These are phyloP conservation scores for Stratiomys singularior DNA, from an alignment of 2,888 invertebrate genomes.

Conservation along the genomic window DNA sequence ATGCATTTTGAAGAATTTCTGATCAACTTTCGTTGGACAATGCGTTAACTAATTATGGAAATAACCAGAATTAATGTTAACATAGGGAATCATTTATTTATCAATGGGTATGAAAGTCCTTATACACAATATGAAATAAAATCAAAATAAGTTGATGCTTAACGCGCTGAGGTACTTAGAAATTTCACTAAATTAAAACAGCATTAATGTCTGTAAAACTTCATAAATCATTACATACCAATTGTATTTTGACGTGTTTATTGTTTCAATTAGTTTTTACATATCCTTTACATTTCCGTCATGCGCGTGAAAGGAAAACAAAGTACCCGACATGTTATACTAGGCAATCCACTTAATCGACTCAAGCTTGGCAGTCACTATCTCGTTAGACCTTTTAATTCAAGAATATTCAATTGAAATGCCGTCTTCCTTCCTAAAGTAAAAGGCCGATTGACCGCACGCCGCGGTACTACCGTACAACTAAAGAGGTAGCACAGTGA, in stretches of 20 bases:
- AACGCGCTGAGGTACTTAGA: too few species aligned
- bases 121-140: too few species aligned
- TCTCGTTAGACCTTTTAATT: background rate
- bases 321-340: background rate
- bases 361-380: background rate
- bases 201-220: background rate
- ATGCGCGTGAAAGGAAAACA: background rate
- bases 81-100: too few species aligned
- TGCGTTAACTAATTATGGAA: too few species aligned
- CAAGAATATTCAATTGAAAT: conserved; percentile 13
- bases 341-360: background rate
- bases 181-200: too few species aligned
- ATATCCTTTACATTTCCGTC: background rate
- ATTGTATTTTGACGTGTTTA: background rate
- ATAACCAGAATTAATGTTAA: too few species aligned
- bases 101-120: too few species aligned
- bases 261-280: background rate
- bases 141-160: too few species aligned
- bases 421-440: conserved; percentile 16
- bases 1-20: too few species aligned
- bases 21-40: too few species aligned
- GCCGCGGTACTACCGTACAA: background rate
- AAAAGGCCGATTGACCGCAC: conserved; percentile 14
- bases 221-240: background rate
- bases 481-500: too few species aligned